A percentile compares a stretch with the other conserved stretches of the same genome.
phyloP scores from a whole-genome alignment of 2,113 vertebrate genomes.

The Microtus pennsylvanicus region DNA sequence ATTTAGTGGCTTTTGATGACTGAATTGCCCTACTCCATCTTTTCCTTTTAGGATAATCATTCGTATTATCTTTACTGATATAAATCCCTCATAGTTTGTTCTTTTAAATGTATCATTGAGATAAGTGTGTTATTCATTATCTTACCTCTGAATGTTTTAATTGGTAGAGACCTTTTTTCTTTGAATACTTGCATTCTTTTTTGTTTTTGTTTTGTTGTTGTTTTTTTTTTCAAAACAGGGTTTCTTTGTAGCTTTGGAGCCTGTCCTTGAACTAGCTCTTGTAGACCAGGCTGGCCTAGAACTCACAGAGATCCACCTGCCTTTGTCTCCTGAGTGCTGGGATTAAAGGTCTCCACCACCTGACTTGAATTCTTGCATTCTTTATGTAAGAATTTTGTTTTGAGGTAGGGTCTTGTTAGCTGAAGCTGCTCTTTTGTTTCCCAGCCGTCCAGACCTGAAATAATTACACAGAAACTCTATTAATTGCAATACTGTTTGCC shows the following conservation, averaged over 20 bases:
- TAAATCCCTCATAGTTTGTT: constrained; percentile 15
- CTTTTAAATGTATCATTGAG: constrained; percentile 15
- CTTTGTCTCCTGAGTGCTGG: too few species aligned
- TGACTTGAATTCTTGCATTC: background rate
- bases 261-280: too few species aligned
- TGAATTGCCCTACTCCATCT: background rate
- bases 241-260: too few species aligned
- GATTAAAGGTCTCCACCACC: too few species aligned
- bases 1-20: background rate
- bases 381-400: constrained; percentile 11
- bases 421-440: too few species aligned
- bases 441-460: too few species aligned
- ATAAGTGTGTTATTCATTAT: constrained; percentile 28
- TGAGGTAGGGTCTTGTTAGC: background rate
- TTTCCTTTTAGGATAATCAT: constrained; percentile 56
- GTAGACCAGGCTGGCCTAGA: too few species aligned
- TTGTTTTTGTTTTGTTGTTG: too few species aligned
- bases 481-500: too few species aligned
- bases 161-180: constrained; percentile 26
- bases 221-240: too few species aligned
- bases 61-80: constrained; percentile 21
- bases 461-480: too few species aligned
- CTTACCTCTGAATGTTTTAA: constrained; percentile 2
- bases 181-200: constrained; percentile 13
- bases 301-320: too few species aligned